A percentile compares a stretch with the other conserved stretches of the same genome.
These are phyloP conservation scores for Sisor rabdophorus DNA, from an alignment of 2,113 vertebrate genomes.

Conservation along the genomic window DNA sequence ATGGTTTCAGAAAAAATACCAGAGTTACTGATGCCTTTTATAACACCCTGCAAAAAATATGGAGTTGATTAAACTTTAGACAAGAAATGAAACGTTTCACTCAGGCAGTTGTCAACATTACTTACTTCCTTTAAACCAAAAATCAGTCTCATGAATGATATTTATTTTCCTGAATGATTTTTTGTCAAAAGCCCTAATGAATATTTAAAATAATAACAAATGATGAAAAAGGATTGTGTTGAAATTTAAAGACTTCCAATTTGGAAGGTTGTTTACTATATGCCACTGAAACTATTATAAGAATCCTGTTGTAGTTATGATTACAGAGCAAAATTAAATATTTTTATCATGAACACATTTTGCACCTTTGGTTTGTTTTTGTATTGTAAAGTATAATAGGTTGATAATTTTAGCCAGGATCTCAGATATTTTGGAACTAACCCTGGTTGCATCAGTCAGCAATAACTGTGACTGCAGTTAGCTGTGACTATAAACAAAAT, in stretches of 20 bases:
- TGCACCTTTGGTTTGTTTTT: neutral
- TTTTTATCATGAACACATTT: neutral
- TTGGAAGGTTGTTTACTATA: neutral
- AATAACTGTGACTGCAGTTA: too few relatives aligned
- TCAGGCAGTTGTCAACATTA: neutral
- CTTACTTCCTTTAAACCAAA: neutral
- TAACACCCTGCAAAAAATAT: neutral
- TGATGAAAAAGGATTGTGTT: neutral
- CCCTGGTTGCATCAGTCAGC: neutral
- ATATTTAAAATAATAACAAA: neutral
- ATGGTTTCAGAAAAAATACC: neutral
- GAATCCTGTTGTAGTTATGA: neutral
- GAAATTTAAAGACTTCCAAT: neutral
- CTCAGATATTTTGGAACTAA: neutral
- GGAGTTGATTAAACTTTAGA: neutral
- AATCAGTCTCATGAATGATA: neutral
- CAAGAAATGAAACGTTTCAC: neutral
- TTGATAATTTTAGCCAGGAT: neutral
- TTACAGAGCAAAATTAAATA: neutral
- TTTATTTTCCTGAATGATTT: neutral
- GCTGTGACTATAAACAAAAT: neutral
- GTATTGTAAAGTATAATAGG: neutral
- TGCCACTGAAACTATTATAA: neutral
- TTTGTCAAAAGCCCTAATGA: neutral
- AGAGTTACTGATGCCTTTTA: neutral